phyloP scores from a whole-genome alignment of 2,888 invertebrate species.

The Ecliptopera silaceata region DNA sequence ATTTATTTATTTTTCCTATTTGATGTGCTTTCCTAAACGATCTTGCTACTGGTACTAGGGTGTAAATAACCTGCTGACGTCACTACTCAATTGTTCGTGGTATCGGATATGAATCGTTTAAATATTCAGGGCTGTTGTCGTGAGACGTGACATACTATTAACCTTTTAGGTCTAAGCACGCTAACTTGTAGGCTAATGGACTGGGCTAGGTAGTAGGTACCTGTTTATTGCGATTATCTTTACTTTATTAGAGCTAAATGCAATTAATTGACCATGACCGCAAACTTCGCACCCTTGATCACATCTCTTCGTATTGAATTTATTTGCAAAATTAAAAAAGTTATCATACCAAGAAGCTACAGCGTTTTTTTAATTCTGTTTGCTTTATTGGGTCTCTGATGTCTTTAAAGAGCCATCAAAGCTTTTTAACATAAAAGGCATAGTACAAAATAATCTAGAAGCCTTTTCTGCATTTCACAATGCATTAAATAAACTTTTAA shows the following conservation, averaged over 20 bases:
- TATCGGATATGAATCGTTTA: constrained; percentile 51
- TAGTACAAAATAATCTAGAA: too few relatives aligned
- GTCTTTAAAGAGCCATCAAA: too few relatives aligned
- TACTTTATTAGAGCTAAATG: not conserved
- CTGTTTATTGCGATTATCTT: not conserved
- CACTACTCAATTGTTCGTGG: constrained; percentile 42
- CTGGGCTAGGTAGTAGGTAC: constrained; percentile 11
- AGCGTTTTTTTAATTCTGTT: too few relatives aligned
- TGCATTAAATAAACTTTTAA: too few relatives aligned
- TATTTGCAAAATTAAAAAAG: too few relatives aligned
- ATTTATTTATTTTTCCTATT: too few relatives aligned
- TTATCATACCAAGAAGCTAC: too few relatives aligned
- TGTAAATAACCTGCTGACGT: constrained; percentile 49
- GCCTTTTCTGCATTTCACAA: too few relatives aligned
- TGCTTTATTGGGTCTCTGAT: too few relatives aligned
- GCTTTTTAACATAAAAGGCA: too few relatives aligned
- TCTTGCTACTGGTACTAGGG: not conserved
- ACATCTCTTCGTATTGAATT: not conserved
- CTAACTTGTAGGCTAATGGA: constrained; percentile 42
- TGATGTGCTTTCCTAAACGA: not conserved
- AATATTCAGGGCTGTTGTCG: constrained; percentile 60
- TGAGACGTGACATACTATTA: constrained; percentile 57
- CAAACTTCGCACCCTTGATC: not conserved
- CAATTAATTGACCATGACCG: constrained; percentile 3
- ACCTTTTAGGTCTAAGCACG: constrained; percentile 44